A percentile compares a stretch with the other conserved stretches of the same genome.
Evolutionary conservation across 2,113 vertebrate genomes (phyloP).

Genomic region (Guaruba guarouba): DNA sequence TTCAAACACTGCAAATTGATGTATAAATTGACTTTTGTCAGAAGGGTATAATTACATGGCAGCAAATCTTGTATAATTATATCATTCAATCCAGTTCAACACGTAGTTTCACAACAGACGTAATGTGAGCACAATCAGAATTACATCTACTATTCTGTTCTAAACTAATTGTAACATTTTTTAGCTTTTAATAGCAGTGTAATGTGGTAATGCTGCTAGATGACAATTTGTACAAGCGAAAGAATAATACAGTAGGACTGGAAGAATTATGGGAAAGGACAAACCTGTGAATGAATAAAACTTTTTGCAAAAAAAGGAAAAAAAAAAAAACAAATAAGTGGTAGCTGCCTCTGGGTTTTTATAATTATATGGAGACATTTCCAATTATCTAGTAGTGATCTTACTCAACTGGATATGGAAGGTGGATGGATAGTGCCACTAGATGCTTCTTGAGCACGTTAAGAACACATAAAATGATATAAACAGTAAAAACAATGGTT

Average conservation of each 20-base stretch:
- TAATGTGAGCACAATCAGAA: slow-evolving; percentile 4
- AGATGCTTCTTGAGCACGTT: background rate
- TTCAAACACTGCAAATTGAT: slow-evolving; percentile 40
- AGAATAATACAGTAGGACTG: background rate
- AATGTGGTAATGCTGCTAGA: background rate
- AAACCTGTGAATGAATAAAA: background rate
- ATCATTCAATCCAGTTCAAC: slow-evolving; percentile 17
- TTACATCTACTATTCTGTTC: slow-evolving; percentile 7
- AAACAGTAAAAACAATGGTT: background rate
- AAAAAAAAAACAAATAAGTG: background rate
- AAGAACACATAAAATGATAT: background rate
- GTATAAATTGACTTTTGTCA: slow-evolving; percentile 56
- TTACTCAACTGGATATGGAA: background rate
- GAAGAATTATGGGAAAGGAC: background rate
- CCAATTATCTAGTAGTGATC: background rate
- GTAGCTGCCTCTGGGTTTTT: background rate
- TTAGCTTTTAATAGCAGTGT: slow-evolving; percentile 8
- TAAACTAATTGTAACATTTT: slow-evolving; percentile 28
- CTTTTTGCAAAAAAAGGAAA: background rate
- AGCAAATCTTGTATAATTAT: slow-evolving; percentile 43
- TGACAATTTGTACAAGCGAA: background rate
- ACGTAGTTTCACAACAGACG: background rate
- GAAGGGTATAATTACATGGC: slow-evolving; percentile 28
- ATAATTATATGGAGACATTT: background rate
- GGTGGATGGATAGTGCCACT: background rate